phyloP scores from a whole-genome alignment of 2,888 invertebrate species.

The Omphaloscelis lunosa region DNA sequence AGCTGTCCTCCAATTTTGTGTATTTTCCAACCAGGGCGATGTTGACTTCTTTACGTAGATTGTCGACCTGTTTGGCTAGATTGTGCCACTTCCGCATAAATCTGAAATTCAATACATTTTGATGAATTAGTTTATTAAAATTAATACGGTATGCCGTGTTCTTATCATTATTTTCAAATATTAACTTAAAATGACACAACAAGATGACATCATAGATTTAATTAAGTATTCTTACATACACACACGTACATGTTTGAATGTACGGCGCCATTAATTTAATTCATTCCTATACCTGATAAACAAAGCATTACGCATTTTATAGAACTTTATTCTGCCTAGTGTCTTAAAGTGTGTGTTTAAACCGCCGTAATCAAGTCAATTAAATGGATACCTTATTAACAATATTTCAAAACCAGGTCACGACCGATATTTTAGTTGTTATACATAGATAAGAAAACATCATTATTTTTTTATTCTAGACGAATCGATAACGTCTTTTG shows the following conservation, averaged over 20 bases:
- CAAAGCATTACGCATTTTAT: not conserved
- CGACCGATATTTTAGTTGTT: slow-evolving; percentile 13
- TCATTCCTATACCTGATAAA: not conserved
- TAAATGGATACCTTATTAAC: not conserved
- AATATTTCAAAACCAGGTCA: slow-evolving; percentile 17
- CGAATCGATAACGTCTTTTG: slow-evolving; percentile 12
- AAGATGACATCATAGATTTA: not conserved
- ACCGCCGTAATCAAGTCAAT: not conserved
- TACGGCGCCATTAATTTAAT: not conserved
- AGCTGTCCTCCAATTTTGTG: slow-evolving; percentile 98
- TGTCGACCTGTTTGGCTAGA: slow-evolving; percentile 96
- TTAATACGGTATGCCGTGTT: not conserved
- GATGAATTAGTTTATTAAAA: not conserved
- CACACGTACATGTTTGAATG: not conserved
- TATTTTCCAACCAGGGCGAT: slow-evolving; percentile 99
- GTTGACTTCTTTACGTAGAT: slow-evolving; percentile 95
- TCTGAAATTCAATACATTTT: slow-evolving; percentile 76
- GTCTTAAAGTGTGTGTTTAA: too few species aligned
- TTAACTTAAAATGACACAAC: not conserved
- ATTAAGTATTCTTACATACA: not conserved
- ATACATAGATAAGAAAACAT: slow-evolving; percentile 24
- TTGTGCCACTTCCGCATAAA: slow-evolving; percentile 97
- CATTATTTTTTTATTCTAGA: not conserved
- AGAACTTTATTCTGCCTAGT: not conserved
- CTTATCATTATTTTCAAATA: not conserved